Conservation (phyloP, 2,797 vertebrate species). For the Gymnoscopelus microlampas region DNA sequence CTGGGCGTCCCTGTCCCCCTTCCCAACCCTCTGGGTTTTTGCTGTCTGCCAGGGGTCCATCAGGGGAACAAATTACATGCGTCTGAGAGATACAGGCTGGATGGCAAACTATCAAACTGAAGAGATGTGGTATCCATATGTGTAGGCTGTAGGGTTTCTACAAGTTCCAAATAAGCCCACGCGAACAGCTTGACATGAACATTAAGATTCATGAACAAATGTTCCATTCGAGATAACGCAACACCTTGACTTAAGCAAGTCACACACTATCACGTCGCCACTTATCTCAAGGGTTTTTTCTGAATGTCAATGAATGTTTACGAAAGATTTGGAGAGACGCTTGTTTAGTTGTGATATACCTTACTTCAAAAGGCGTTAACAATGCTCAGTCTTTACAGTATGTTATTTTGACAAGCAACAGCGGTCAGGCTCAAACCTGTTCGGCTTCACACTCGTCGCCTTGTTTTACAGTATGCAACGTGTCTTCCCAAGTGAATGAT, state of each 20-base stretch:
- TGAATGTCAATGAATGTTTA: slow-evolving; percentile 46
- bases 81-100: slow-evolving; percentile 13
- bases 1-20: slow-evolving; percentile 27
- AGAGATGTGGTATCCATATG: slow-evolving; percentile 38
- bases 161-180: slow-evolving; percentile 38
- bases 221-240: slow-evolving; percentile 49
- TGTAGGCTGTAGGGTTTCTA: slow-evolving; percentile 38
- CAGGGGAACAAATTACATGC: slow-evolving; percentile 33
- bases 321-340: slow-evolving; percentile 49
- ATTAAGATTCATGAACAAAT: slow-evolving; percentile 65
- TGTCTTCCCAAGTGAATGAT: slow-evolving; percentile 79
- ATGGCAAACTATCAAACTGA: slow-evolving; percentile 45
- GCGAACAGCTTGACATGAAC: slow-evolving; percentile 48
- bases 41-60: slow-evolving; percentile 54
- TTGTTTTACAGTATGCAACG: slow-evolving; percentile 67
- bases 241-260: slow-evolving; percentile 30
- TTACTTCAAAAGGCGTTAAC: slow-evolving; percentile 29
- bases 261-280: slow-evolving; percentile 48
- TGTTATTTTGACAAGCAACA: slow-evolving; percentile 47
- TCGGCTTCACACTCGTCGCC: slow-evolving; percentile 58
- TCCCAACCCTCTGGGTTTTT: slow-evolving; percentile 45
- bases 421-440: slow-evolving; percentile 51
- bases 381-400: slow-evolving; percentile 38
- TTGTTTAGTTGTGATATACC: slow-evolving; percentile 41
- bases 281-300: slow-evolving; percentile 54